Percentiles rank a stretch among this genome's conserved stretches.
Evolutionary conservation across 30 jellyfish, hydroid and myxozoan species (phyloP).

Genomic region (Chrysaora quinquecirrha): DNA sequence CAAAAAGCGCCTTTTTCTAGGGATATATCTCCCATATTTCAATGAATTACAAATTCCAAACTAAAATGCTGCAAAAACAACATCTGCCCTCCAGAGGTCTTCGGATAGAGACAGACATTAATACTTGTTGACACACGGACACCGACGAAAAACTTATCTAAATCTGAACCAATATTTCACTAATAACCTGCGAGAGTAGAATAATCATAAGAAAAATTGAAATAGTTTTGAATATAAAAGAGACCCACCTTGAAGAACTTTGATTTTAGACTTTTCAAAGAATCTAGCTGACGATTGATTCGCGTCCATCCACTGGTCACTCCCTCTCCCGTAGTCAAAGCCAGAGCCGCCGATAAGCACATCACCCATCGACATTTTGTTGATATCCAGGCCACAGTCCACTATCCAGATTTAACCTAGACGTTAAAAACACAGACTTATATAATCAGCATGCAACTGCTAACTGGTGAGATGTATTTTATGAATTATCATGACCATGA

Average conservation of each 20-base stretch:
- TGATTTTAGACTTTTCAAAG: constrained; percentile 92
- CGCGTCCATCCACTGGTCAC: constrained; percentile 99
- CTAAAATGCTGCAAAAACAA: too few relatives aligned
- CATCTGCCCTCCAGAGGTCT: too few relatives aligned
- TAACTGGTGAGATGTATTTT: background rate
- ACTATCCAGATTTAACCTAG: background rate
- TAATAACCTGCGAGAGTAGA: too few relatives aligned
- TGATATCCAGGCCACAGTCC: background rate
- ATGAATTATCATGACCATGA: background rate
- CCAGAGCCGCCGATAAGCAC: constrained; percentile 79
- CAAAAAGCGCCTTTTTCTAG: too few relatives aligned
- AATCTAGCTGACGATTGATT: constrained; percentile 92
- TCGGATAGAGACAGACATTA: too few relatives aligned
- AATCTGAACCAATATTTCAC: too few relatives aligned
- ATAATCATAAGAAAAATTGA: too few relatives aligned
- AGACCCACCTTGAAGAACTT: constrained; percentile 89
- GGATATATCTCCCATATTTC: too few relatives aligned
- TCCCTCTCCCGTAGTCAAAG: constrained; percentile 83
- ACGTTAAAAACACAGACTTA: background rate
- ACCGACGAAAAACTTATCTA: too few relatives aligned
- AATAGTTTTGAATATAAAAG: too few relatives aligned
- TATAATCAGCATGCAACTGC: background rate
- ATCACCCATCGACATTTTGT: constrained; percentile 80
- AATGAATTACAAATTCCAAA: too few relatives aligned
- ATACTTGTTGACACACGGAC: too few relatives aligned